phyloP scores from a whole-genome alignment of 2,113 vertebrate genomes.

The Anarhynchus alexandrinus region DNA sequence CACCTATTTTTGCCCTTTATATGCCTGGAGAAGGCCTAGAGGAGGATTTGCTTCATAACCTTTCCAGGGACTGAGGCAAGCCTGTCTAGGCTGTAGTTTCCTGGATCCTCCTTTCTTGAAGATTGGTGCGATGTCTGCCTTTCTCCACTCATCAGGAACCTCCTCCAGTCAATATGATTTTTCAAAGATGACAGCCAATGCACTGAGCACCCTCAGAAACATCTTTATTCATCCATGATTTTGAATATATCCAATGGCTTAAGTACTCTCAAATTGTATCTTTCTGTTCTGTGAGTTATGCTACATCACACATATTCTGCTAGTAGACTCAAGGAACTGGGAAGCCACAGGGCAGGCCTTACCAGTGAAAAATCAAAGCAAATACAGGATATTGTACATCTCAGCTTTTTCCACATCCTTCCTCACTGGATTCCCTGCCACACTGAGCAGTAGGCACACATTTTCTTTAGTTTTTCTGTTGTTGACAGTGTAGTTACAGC shows the following conservation, averaged over 20 bases:
- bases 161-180: neutral
- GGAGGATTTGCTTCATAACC: neutral
- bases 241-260: neutral
- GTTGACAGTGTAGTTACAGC: neutral
- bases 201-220: neutral
- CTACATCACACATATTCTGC: neutral
- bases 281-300: neutral
- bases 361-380: neutral
- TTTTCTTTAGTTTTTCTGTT: neutral
- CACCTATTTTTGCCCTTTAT: neutral
- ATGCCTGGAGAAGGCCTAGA: neutral
- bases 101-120: neutral
- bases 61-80: neutral
- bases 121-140: neutral
- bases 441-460: neutral
- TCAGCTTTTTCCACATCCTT: too few species aligned
- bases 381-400: neutral
- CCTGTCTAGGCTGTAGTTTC: neutral
- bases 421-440: neutral
- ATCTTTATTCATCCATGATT: neutral
- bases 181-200: neutral
- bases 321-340: neutral
- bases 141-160: neutral
- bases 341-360: neutral
- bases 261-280: neutral